These are phyloP conservation scores for Elegia similella DNA, from an alignment of 2,888 invertebrate genomes.

Conservation along the genomic window DNA sequence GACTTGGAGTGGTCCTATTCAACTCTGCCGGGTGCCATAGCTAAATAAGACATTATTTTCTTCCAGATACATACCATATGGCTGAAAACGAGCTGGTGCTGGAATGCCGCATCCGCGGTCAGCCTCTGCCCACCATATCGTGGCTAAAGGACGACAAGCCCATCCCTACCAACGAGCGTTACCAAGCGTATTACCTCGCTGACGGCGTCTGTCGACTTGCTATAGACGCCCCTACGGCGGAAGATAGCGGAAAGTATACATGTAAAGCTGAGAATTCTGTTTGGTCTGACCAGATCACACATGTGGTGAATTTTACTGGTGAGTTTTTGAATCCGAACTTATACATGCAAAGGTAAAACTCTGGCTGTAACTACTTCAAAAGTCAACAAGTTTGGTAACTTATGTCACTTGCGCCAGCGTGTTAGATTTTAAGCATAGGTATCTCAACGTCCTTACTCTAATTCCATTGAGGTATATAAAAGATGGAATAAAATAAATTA, in stretches of 20 bases:
- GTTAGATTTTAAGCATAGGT: no score
- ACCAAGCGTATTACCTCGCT: conserved; percentile 84
- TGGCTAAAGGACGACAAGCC: conserved; percentile 88
- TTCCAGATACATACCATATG: conserved; percentile 85
- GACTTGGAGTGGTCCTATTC: no score
- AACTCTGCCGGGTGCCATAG: no score
- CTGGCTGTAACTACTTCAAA: no score
- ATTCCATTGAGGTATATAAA: no score
- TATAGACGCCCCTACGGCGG: conserved; percentile 83
- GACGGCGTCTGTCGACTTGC: conserved; percentile 88
- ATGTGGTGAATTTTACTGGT: conserved; percentile 86
- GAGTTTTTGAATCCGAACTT: conserved; percentile 35
- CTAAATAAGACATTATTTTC: neutral
- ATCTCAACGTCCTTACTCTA: no score
- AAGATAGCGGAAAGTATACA: conserved; percentile 88
- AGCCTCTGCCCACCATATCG: conserved; percentile 86
- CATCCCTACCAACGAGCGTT: conserved; percentile 80
- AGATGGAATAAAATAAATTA: no score
- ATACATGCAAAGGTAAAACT: no score
- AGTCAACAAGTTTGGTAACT: no score
- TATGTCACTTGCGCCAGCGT: no score
- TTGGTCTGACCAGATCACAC: conserved; percentile 88
- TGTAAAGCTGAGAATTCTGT: conserved; percentile 88
- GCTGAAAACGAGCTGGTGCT: conserved; percentile 87
- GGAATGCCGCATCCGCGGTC: conserved; percentile 89